These are phyloP conservation scores for Orchestia grillus DNA, from an alignment of 1,140 invertebrate genomes.

Conservation along the genomic window DNA sequence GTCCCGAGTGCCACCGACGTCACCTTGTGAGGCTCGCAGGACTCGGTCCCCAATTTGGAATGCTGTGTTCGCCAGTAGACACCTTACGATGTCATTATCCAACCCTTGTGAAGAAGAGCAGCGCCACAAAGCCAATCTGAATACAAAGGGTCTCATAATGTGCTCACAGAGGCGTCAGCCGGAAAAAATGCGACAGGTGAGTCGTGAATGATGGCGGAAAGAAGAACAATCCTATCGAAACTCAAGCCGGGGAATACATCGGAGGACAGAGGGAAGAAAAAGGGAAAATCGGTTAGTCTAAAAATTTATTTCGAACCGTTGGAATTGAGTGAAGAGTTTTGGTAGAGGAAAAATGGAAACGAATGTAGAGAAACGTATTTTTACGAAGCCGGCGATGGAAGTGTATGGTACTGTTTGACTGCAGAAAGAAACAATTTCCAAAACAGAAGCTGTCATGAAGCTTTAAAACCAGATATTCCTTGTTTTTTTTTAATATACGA, in stretches of 20 bases:
- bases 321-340: too few relatives aligned
- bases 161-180: conserved; percentile 41
- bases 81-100: conserved; percentile 40
- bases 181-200: conserved; percentile 38
- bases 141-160: conserved; percentile 55
- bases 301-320: not conserved
- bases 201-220: conserved; percentile 13
- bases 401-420: not conserved
- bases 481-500: not conserved
- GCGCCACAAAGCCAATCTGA: conserved; percentile 43
- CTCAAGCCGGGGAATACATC: not conserved
- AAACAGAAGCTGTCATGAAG: not conserved
- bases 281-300: not conserved
- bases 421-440: not conserved
- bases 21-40: not conserved
- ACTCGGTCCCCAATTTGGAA: conserved; percentile 24
- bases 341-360: too few relatives aligned
- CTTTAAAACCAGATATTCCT: not conserved
- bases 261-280: not conserved
- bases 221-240: not conserved
- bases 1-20: not conserved
- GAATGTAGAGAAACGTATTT: not conserved
- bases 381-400: not conserved
- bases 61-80: conserved; percentile 29
- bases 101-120: conserved; percentile 45